phyloP scores from a whole-genome alignment of 2,797 vertebrate genomes.

The Syngnathus acus region DNA sequence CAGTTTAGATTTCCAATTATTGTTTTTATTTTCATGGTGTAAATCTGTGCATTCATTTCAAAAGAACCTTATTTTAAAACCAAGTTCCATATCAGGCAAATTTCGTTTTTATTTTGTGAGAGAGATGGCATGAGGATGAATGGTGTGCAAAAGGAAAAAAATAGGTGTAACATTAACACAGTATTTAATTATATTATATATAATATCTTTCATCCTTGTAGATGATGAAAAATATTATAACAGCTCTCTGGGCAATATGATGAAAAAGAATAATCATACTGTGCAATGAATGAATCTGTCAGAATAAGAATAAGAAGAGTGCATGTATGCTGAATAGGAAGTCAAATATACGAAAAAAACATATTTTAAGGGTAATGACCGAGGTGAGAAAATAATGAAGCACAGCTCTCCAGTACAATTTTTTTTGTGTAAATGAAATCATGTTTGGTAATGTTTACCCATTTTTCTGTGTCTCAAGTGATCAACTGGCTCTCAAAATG shows the following conservation, averaged over 20 bases:
- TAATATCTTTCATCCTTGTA: neutral
- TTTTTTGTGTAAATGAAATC: neutral
- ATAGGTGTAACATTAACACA: neutral
- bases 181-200: neutral
- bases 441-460: constrained; percentile 12
- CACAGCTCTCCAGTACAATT: neutral
- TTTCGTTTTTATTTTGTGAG: neutral
- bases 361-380: neutral
- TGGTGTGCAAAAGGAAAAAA: neutral
- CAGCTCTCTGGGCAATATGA: neutral
- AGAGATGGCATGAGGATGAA: neutral
- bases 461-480: constrained; percentile 1
- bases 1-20: neutral
- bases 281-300: neutral
- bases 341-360: too few relatives aligned
- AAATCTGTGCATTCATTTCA: neutral
- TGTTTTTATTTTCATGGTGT: neutral
- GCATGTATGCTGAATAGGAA: neutral
- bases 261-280: neutral
- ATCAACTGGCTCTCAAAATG: constrained; percentile 1
- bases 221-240: neutral
- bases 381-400: neutral
- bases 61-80: neutral
- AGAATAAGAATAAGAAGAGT: neutral
- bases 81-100: neutral